Base-by-base conservation (phyloP, 2,797 vertebrate genomes). In the Crax fasciolata region DNA sequence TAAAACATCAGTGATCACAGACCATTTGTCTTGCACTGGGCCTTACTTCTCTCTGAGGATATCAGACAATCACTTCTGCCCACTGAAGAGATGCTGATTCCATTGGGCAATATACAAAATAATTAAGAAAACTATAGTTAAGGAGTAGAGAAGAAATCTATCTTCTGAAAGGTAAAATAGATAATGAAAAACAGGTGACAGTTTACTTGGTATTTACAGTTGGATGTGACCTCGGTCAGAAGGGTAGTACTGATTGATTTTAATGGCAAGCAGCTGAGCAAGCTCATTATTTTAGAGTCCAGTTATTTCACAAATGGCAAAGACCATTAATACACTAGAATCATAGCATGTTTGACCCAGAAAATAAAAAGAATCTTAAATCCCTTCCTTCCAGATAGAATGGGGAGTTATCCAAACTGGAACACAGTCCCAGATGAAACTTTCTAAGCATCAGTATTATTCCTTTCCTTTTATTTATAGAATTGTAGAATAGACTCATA, bases 131-230 rank as follows among this genome's bases (percentile, higher is more conserved):
- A 92, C 79, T 95, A 96, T 83, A 57, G 38, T 71, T 90, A 74
- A 92, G 66, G 82, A 68, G 90, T 72, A 92, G 35, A 96, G 92
- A 88, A 95, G 41, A 97, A 96, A 97, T 96, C 70, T 87, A 77
- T 96, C 89, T 97, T 97, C 90, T 94, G 85, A 97, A 96, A 97
- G 87, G 76, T 93, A 94, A 96, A 97, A 81, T 65, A 89, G 59
- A 92, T 94, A 92, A 92, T 94, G 96, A 97, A 98, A 97, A 95
- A 44, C 84, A 97, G 83, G 92, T 98, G 96, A 97, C 93, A 96
- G 80, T 77, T 97, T 97, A 96, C 94, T 97, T 97, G 96, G 97
- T 98, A 97, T 97, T 98, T 98, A 97, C 95, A 97, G 93, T 87
- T 97, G 94, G 90, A 94, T 97, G 85, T 98, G 97, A 98, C 79